A percentile compares a stretch with the other conserved stretches of the same genome.
Conservation (phyloP, 2,797 vertebrate species). For the Petrocephalus schoutedeni region DNA sequence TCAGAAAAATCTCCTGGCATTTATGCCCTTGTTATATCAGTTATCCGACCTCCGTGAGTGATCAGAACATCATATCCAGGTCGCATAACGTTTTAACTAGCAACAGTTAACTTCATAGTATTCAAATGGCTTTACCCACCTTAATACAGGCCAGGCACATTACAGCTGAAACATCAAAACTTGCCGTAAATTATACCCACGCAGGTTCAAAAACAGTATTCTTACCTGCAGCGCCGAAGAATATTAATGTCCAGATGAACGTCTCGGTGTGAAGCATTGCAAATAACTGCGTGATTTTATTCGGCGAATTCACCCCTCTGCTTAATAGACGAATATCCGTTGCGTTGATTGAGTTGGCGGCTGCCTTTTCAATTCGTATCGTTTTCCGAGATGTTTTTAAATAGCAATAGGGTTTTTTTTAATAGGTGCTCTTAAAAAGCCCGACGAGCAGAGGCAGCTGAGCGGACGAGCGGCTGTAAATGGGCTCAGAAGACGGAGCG, state of each 20-base stretch:
- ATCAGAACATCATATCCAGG: not conserved
- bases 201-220: constrained; percentile 9
- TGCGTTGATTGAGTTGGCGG: constrained; percentile 39
- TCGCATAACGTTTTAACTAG: constrained; percentile 5
- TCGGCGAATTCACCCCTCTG: constrained; percentile 16
- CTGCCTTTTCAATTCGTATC: constrained; percentile 30
- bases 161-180: constrained; percentile 5
- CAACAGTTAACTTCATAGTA: constrained; percentile 14
- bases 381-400: not conserved
- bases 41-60: not conserved
- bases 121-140: not conserved
- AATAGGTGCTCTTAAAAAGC: not conserved
- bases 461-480: not conserved
- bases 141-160: not conserved
- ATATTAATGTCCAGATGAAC: constrained; percentile 76
- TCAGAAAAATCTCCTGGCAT: not conserved
- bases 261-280: constrained; percentile 78
- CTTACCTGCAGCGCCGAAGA: constrained; percentile 83
- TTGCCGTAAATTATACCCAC: not conserved
- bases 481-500: constrained; percentile 57
- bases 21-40: not conserved
- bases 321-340: constrained; percentile 57
- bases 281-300: constrained; percentile 40
- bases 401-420: not conserved
- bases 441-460: not conserved